A percentile compares a stretch with the other conserved stretches of the same genome.
phyloP scores from a whole-genome alignment of 2,113 vertebrate species.

The Chlamydotis undulata region DNA sequence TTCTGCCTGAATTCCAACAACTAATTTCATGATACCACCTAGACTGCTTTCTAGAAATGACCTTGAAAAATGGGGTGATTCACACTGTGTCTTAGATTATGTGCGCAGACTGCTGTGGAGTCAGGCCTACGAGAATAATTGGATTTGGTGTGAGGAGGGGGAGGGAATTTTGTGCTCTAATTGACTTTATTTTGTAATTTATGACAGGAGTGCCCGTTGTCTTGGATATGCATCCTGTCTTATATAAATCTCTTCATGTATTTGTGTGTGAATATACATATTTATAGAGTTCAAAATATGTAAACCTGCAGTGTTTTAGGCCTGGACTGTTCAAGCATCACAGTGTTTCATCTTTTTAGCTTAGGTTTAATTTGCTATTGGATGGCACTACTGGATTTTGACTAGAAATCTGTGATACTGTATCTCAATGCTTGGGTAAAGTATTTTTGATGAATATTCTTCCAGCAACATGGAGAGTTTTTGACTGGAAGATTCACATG shows the following conservation, averaged over 20 bases:
- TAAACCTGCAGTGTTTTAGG: not conserved
- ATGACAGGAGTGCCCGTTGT: not conserved
- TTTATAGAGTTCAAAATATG: conserved; percentile 15
- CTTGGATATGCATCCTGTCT: conserved; percentile 2
- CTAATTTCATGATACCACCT: not conserved
- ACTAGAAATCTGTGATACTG: not conserved
- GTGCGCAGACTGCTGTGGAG: not conserved
- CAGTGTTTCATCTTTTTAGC: not conserved
- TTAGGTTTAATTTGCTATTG: not conserved
- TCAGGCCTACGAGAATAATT: not conserved
- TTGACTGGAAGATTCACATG: not conserved
- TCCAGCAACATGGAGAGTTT: rapidly evolving
- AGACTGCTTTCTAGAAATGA: not conserved
- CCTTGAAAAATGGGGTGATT: conserved; percentile 29
- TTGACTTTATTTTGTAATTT: conserved; percentile 64
- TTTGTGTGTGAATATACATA: conserved; percentile 29
- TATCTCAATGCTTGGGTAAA: not conserved
- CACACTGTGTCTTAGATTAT: not conserved
- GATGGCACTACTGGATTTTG: not conserved
- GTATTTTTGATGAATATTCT: not conserved
- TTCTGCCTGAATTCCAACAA: not conserved
- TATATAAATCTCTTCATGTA: not conserved
- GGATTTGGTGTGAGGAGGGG: conserved; percentile 37
- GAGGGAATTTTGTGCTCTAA: conserved; percentile 43
- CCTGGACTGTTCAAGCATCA: not conserved